A percentile compares a stretch with the other conserved stretches of the same genome.
phyloP scores from a whole-genome alignment of 2,797 vertebrate species.

The Zalophus californianus region DNA sequence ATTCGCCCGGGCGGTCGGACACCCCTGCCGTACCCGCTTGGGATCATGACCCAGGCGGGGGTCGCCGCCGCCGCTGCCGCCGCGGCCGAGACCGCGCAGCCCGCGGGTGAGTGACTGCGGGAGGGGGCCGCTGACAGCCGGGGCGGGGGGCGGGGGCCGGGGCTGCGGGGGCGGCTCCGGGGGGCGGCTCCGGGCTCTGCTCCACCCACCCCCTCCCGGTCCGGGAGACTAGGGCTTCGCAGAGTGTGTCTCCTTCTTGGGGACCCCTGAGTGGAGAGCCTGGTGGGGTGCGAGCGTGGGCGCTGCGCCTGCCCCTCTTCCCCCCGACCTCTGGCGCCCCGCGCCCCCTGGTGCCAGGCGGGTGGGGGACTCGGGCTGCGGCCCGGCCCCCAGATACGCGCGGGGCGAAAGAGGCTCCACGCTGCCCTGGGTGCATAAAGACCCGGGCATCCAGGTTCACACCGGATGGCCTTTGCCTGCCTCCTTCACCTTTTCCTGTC shows the following conservation, averaged over 20 bases:
- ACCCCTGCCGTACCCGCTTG: conserved; percentile 61
- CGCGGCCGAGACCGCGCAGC: conserved; percentile 73
- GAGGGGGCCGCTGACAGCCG: conserved; percentile 77
- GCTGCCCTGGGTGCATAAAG: conserved; percentile 55
- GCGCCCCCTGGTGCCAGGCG: conserved; percentile 37
- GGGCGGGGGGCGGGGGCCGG: conserved; percentile 62
- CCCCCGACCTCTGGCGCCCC: neutral
- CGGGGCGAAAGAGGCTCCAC: neutral
- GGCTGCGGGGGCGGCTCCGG: conserved; percentile 80
- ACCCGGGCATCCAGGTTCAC: conserved; percentile 12
- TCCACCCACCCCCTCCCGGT: conserved; percentile 76
- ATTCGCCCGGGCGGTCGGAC: conserved; percentile 41
- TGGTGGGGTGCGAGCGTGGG: neutral
- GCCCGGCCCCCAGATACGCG: neutral
- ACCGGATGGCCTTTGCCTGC: conserved; percentile 17
- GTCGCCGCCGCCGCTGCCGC: conserved; percentile 65
- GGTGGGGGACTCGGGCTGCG: neutral
- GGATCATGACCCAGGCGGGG: conserved; percentile 80
- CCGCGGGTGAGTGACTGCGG: conserved; percentile 81
- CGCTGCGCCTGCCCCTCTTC: neutral
- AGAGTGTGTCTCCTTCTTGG: neutral
- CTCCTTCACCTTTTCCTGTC: conserved; percentile 41
- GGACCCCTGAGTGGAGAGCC: neutral
- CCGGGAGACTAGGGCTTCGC: conserved; percentile 33
- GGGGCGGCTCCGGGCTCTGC: conserved; percentile 77